phyloP scores from a whole-genome alignment of 2,797 vertebrate species.

The Strix occidentalis region DNA sequence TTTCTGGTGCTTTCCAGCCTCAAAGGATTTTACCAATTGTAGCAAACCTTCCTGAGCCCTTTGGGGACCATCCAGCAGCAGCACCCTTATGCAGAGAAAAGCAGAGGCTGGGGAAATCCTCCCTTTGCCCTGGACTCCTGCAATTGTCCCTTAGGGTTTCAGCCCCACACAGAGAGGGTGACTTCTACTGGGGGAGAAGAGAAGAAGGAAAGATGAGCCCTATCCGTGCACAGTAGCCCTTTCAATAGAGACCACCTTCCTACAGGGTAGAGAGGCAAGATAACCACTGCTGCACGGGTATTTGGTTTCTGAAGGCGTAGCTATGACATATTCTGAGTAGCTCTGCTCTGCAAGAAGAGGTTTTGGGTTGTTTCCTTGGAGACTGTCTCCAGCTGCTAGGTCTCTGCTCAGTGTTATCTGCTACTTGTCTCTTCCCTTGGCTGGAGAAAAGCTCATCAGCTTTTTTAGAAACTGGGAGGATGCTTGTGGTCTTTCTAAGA shows the following conservation, averaged over 20 bases:
- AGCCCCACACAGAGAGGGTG: neutral
- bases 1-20: neutral
- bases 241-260: neutral
- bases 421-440: neutral
- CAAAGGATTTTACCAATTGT: neutral
- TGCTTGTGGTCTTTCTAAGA: neutral
- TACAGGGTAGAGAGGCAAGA: neutral
- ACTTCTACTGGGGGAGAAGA: neutral
- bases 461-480: neutral
- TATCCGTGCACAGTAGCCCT: neutral
- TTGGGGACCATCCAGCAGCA: neutral
- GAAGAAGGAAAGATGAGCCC: neutral
- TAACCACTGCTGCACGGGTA: neutral
- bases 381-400: fast-evolving
- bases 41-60: neutral
- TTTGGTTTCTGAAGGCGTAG: neutral
- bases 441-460: neutral
- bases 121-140: neutral
- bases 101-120: neutral
- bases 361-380: neutral
- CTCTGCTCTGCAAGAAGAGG: neutral
- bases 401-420: neutral
- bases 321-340: neutral
- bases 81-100: neutral
- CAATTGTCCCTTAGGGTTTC: neutral